Percentiles rank a stretch among this genome's conserved stretches.
phyloP scores from a whole-genome alignment of 2,797 vertebrate species.

The Pelobates cultripes region DNA sequence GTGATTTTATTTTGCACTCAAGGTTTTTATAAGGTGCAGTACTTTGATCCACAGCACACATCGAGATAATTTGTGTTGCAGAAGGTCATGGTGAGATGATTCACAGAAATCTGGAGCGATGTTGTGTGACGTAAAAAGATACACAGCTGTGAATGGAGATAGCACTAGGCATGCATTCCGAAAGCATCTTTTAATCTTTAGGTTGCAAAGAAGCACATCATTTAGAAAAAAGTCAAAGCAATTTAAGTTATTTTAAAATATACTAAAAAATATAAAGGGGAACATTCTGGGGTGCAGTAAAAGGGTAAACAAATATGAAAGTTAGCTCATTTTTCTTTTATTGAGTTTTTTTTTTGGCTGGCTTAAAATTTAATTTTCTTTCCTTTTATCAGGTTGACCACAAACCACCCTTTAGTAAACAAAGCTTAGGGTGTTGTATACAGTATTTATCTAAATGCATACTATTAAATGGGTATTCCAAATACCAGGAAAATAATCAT shows the following conservation, averaged over 20 bases:
- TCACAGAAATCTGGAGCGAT: slow-evolving; percentile 23
- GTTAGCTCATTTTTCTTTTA: too few relatives aligned
- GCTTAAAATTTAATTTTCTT: too few relatives aligned
- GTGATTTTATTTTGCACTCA: slow-evolving; percentile 21
- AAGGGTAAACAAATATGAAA: too few relatives aligned
- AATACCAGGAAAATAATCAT: too few relatives aligned
- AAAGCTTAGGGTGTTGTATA: too few relatives aligned
- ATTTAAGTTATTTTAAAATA: neutral
- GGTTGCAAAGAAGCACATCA: neutral
- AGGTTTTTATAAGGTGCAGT: slow-evolving; percentile 27
- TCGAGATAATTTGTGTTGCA: slow-evolving; percentile 37
- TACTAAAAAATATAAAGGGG: neutral
- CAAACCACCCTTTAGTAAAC: too few relatives aligned
- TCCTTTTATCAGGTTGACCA: too few relatives aligned
- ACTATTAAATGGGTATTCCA: too few relatives aligned
- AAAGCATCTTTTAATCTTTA: slow-evolving; percentile 44
- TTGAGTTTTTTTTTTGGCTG: too few relatives aligned
- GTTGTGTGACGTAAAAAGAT: slow-evolving; percentile 24
- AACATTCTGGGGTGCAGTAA: too few relatives aligned
- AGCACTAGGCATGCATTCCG: slow-evolving; percentile 19
- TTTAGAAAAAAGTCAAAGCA: neutral
- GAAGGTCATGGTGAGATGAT: slow-evolving; percentile 42
- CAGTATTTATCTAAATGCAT: too few relatives aligned
- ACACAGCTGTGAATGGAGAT: slow-evolving; percentile 16
- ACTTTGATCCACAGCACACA: slow-evolving; percentile 30